phyloP scores from a whole-genome alignment of 2,888 invertebrate genomes.

The Xanthia togata region DNA sequence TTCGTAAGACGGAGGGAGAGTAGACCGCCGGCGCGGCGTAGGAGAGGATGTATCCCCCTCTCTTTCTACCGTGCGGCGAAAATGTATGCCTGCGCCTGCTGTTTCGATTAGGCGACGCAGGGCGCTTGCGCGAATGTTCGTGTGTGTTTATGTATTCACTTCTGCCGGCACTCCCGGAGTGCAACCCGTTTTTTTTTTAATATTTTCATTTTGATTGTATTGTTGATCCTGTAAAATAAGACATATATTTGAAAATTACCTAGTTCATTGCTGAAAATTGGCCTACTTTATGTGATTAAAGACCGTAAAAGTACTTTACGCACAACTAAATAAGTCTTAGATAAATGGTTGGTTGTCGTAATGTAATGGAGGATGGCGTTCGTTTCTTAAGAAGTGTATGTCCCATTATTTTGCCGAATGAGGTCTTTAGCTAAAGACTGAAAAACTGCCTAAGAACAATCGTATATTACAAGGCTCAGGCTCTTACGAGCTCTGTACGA shows the following conservation, averaged over 20 bases:
- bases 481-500: neutral
- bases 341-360: slow-evolving; percentile 28
- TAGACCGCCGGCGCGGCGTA: too few relatives aligned
- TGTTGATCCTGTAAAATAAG: neutral
- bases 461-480: neutral
- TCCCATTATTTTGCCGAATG: slow-evolving; percentile 40
- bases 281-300: slow-evolving; percentile 10
- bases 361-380: slow-evolving; percentile 34
- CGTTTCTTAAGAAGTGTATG: slow-evolving; percentile 20
- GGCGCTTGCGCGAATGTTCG: too few relatives aligned
- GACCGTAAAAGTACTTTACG: slow-evolving; percentile 19
- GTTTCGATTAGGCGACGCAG: too few relatives aligned
- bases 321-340: slow-evolving; percentile 20
- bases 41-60: too few relatives aligned
- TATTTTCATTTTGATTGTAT: neutral
- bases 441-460: slow-evolving; percentile 19
- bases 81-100: too few relatives aligned
- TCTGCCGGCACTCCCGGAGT: too few relatives aligned
- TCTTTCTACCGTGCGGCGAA: too few relatives aligned
- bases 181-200: too few relatives aligned
- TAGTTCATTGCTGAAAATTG: slow-evolving; percentile 11
- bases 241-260: neutral
- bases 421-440: slow-evolving; percentile 19
- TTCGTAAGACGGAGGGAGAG: too few relatives aligned
- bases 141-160: too few relatives aligned